Evolutionary conservation across 2,888 invertebrate species (phyloP).

Genomic region (Drosophila prostipennis): DNA sequence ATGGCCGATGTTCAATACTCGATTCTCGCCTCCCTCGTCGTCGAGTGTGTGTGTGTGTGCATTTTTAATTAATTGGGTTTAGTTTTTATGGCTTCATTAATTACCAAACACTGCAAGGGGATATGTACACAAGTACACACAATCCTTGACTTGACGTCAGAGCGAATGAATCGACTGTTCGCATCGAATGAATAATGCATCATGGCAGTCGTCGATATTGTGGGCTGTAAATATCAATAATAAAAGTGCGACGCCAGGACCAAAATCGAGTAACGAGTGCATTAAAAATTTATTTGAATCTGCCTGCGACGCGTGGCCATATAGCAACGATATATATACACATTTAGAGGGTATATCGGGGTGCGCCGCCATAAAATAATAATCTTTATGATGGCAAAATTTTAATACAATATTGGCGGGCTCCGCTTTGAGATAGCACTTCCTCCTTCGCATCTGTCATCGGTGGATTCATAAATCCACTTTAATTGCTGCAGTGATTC

Average conservation of each 20-base stretch:
- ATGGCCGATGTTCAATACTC: slow-evolving; percentile 14
- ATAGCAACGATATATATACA: neutral
- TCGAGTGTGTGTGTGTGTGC: slow-evolving; percentile 55
- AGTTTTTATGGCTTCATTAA: slow-evolving; percentile 83
- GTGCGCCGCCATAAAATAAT: slow-evolving; percentile 78
- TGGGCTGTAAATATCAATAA: slow-evolving; percentile 78
- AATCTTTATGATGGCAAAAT: slow-evolving; percentile 81
- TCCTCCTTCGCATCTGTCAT: slow-evolving; percentile 59
- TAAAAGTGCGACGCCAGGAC: slow-evolving; percentile 70
- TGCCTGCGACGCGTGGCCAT: slow-evolving; percentile 75
- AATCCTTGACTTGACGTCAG: slow-evolving; percentile 77
- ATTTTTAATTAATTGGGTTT: slow-evolving; percentile 83
- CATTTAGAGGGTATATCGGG: slow-evolving; percentile 13
- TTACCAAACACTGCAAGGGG: slow-evolving; percentile 65
- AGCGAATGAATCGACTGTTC: slow-evolving; percentile 20
- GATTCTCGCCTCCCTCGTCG: slow-evolving; percentile 2
- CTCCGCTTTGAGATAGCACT: slow-evolving; percentile 41
- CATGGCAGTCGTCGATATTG: slow-evolving; percentile 50
- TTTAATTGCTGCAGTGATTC: slow-evolving; percentile 79
- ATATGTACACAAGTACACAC: neutral
- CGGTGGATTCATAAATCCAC: slow-evolving; percentile 74
- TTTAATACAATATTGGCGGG: slow-evolving; percentile 74
- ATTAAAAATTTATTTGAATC: slow-evolving; percentile 82
- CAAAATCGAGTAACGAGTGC: slow-evolving; percentile 54
- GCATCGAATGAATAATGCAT: slow-evolving; percentile 76